phyloP scores from a whole-genome alignment of 1,140 invertebrate genomes.

The Platyura marginata region DNA sequence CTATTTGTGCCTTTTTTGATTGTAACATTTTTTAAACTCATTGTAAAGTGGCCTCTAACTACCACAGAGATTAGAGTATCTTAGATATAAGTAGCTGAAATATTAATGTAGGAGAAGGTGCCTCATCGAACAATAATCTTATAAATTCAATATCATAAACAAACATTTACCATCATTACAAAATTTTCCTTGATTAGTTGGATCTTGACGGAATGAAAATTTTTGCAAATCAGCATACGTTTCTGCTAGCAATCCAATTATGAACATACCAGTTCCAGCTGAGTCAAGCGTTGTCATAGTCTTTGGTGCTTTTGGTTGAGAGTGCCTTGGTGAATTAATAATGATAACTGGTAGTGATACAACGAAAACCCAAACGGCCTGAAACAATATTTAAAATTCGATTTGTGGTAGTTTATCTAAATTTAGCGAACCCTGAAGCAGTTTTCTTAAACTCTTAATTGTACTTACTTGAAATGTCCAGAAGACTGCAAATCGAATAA shows the following conservation, averaged over 20 bases:
- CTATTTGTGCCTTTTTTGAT: too few relatives aligned
- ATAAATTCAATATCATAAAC: too few relatives aligned
- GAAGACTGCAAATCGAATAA: constrained; percentile 71
- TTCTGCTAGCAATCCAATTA: constrained; percentile 67
- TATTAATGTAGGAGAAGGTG: too few relatives aligned
- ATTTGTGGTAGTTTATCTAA: background rate
- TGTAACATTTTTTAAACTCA: too few relatives aligned
- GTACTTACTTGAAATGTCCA: constrained; percentile 72
- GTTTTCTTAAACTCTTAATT: too few relatives aligned
- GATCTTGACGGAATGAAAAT: constrained; percentile 72
- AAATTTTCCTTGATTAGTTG: constrained; percentile 73
- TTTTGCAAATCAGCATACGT: constrained; percentile 83
- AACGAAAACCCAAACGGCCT: constrained; percentile 85
- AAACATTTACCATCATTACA: constrained; percentile 64
- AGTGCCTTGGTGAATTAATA: constrained; percentile 70
- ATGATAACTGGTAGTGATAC: constrained; percentile 83
- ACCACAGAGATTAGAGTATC: too few relatives aligned
- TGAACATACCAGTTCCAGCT: constrained; percentile 64
- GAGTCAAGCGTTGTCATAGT: constrained; percentile 72
- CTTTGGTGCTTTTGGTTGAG: constrained; percentile 48
- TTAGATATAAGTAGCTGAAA: too few relatives aligned
- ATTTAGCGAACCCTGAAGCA: background rate
- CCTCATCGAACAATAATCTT: too few relatives aligned
- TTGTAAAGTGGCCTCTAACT: too few relatives aligned
- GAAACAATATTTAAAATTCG: constrained; percentile 5